Percentiles rank a stretch among this genome's conserved stretches.
Conservation (phyloP, 2,888 invertebrate species). For the Cylloceria caligata region DNA sequence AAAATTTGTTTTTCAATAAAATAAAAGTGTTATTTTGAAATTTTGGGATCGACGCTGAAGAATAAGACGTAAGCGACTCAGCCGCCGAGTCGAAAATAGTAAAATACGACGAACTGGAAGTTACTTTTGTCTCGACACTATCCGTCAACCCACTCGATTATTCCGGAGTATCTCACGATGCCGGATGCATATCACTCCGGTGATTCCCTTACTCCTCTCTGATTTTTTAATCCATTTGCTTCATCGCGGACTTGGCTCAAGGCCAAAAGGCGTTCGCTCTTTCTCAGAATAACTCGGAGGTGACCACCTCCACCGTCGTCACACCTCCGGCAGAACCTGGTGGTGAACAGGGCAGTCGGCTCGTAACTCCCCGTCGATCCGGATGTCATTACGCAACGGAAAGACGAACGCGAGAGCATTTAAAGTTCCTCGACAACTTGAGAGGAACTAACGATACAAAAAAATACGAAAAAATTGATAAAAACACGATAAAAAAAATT, state of each 20-base stretch:
- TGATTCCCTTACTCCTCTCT: conserved; percentile 32
- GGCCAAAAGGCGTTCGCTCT: conserved; percentile 73
- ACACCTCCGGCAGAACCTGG: conserved; percentile 73
- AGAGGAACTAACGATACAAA: conserved; percentile 27
- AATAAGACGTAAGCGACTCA: not conserved
- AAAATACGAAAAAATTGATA: conserved; percentile 12
- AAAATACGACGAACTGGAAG: not conserved
- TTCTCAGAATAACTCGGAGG: conserved; percentile 84
- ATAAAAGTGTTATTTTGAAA: not conserved
- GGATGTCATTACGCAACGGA: conserved; percentile 74
- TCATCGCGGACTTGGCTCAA: conserved; percentile 73
- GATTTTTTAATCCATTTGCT: conserved; percentile 51
- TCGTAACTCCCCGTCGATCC: conserved; percentile 79
- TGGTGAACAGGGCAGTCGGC: conserved; percentile 78
- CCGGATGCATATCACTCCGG: conserved; percentile 46
- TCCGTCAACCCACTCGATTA: conserved; percentile 59
- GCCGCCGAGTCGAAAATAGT: not conserved
- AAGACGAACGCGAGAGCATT: conserved; percentile 45
- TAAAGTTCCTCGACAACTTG: conserved; percentile 32
- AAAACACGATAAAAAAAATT: conserved; percentile 6
- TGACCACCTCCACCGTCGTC: conserved; percentile 79
- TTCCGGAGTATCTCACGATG: conserved; percentile 68
- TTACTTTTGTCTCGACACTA: conserved; percentile 4
- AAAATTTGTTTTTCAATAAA: not conserved
- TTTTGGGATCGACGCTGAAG: not conserved